Conservation (phyloP, 2,113 vertebrate species). For the Typhlomys cinereus region DNA sequence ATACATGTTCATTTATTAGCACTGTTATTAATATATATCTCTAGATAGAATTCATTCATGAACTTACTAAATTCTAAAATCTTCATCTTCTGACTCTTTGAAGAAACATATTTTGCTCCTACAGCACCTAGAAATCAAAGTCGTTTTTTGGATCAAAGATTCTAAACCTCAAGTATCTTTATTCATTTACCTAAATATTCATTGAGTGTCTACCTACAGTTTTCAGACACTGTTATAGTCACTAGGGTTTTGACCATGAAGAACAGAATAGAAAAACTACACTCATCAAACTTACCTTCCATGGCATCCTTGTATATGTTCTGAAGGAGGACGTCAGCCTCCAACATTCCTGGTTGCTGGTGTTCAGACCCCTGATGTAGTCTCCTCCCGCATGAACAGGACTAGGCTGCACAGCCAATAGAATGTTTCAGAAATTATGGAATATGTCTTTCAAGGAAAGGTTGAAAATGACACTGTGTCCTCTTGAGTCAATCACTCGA, state of each 20-base stretch:
- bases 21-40: background rate
- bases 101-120: background rate
- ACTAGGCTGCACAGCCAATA: background rate
- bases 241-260: background rate
- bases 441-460: background rate
- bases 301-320: background rate
- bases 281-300: background rate
- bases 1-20: background rate
- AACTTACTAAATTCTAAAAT: background rate
- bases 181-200: constrained; percentile 13
- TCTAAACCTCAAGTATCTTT: background rate
- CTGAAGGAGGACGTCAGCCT: background rate
- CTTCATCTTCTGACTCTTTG: background rate
- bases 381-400: background rate
- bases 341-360: background rate
- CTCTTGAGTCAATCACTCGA: background rate
- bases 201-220: background rate
- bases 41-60: background rate
- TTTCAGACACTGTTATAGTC: background rate
- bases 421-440: background rate
- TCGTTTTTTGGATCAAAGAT: background rate
- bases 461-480: background rate
- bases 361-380: background rate
- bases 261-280: background rate
- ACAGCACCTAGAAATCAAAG: background rate